phyloP scores from a whole-genome alignment of 2,113 vertebrate species.

The Reinhardtius hippoglossoides region DNA sequence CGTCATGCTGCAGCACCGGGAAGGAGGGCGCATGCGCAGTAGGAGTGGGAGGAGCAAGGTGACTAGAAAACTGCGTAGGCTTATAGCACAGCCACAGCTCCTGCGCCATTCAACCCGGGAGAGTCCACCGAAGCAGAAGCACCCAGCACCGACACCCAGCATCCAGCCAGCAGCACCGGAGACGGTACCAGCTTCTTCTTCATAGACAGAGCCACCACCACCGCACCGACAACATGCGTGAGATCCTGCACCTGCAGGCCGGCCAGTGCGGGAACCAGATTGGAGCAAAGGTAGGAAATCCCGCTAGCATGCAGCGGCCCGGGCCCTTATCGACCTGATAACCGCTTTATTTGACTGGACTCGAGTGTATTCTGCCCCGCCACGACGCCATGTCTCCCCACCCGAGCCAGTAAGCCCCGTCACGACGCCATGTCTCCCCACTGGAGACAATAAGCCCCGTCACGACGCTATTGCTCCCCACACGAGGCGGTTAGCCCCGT shows the following conservation, averaged over 20 bases:
- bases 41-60: background rate
- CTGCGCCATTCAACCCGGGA: constrained; percentile 55
- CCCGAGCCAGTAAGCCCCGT: constrained; percentile 18
- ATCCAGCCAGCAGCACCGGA: background rate
- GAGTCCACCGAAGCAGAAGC: background rate
- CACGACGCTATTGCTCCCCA: no score
- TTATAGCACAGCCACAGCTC: constrained; percentile 10
- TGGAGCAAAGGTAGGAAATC: constrained; percentile 70
- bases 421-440: no score
- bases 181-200: background rate
- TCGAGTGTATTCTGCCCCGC: background rate
- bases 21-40: constrained; percentile 53
- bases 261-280: constrained; percentile 80
- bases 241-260: constrained; percentile 78
- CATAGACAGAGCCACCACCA: background rate
- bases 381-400: background rate
- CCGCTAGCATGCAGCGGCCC: background rate
- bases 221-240: constrained; percentile 70
- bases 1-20: constrained; percentile 73
- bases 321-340: background rate
- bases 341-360: background rate
- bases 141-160: background rate
- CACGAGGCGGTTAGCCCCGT: no score
- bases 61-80: background rate
- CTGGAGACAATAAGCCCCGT: no score